Percentiles rank a stretch among this genome's conserved stretches.
These are phyloP conservation scores for Phyllotis vaccarum DNA, from an alignment of 2,797 vertebrate species.

Conservation along the genomic window DNA sequence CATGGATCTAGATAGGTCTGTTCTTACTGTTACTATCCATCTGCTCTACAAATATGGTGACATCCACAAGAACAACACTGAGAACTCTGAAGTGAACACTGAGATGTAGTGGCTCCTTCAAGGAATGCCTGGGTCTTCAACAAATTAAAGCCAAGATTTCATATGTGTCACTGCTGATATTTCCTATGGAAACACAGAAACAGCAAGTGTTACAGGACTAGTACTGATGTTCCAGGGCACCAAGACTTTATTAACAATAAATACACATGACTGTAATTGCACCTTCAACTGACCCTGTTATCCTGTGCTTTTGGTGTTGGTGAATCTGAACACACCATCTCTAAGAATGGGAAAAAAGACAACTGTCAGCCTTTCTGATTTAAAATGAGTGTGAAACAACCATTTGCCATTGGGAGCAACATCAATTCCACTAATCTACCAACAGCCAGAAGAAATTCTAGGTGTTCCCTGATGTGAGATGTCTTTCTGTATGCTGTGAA, in stretches of 20 bases:
- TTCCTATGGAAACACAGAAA: not conserved
- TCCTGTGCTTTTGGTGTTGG: not conserved
- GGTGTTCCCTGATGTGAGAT: too few species aligned
- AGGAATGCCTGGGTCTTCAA: not conserved
- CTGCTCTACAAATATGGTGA: not conserved
- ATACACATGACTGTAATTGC: too few species aligned
- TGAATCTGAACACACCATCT: not conserved
- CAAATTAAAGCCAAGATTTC: not conserved
- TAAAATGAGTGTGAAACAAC: not conserved
- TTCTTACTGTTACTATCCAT: not conserved
- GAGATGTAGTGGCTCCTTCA: not conserved
- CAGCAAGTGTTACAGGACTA: not conserved
- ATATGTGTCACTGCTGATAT: not conserved
- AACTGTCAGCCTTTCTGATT: not conserved
- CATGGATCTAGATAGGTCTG: not conserved
- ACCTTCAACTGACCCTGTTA: not conserved
- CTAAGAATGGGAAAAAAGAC: not conserved
- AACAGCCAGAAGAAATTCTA: not conserved
- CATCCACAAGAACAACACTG: not conserved
- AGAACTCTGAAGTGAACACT: not conserved
- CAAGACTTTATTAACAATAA: not conserved
- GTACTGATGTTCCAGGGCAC: not conserved
- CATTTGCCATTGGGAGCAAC: too few species aligned
- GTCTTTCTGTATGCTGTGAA: too few species aligned
- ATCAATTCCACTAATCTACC: not conserved